These are phyloP conservation scores for Carpatolechia fugitivella DNA, from an alignment of 2,888 invertebrate genomes.

Conservation along the genomic window DNA sequence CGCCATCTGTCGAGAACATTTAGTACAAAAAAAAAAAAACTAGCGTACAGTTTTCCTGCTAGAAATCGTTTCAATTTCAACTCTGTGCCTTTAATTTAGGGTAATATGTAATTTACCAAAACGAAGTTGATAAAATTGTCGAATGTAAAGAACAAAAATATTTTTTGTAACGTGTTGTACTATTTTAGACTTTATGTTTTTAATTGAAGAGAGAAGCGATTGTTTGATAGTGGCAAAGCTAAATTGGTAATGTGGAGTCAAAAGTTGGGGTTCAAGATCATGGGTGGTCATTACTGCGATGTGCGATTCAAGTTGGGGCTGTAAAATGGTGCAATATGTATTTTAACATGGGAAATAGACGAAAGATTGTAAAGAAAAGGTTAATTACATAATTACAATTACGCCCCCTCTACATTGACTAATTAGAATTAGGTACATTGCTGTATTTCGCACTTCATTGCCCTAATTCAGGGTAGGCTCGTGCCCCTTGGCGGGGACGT, in stretches of 20 bases:
- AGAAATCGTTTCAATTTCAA: background rate
- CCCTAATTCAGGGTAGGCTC: too few relatives aligned
- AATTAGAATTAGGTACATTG: too few relatives aligned
- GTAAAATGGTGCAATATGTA: conserved; percentile 43
- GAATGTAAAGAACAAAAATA: background rate
- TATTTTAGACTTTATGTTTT: background rate
- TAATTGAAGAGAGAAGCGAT: too few relatives aligned
- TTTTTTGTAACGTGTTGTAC: background rate
- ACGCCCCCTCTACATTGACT: too few relatives aligned
- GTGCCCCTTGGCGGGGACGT: too few relatives aligned
- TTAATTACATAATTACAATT: too few relatives aligned
- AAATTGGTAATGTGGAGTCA: conserved; percentile 23
- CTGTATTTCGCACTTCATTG: too few relatives aligned
- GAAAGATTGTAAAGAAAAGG: too few relatives aligned
- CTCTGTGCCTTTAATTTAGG: background rate
- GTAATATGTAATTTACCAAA: background rate
- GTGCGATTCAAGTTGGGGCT: conserved; percentile 34
- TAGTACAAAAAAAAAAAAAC: conserved; percentile 31
- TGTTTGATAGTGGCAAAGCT: background rate
- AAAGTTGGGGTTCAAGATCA: conserved; percentile 24
- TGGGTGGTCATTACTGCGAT: conserved; percentile 70
- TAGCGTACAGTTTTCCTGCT: too few relatives aligned
- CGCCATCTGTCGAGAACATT: conserved; percentile 64
- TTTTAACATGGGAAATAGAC: background rate
- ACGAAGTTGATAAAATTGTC: background rate